Evolutionary conservation across 2,888 invertebrate species (phyloP).

Genomic region (Sarcophaga subvicina): DNA sequence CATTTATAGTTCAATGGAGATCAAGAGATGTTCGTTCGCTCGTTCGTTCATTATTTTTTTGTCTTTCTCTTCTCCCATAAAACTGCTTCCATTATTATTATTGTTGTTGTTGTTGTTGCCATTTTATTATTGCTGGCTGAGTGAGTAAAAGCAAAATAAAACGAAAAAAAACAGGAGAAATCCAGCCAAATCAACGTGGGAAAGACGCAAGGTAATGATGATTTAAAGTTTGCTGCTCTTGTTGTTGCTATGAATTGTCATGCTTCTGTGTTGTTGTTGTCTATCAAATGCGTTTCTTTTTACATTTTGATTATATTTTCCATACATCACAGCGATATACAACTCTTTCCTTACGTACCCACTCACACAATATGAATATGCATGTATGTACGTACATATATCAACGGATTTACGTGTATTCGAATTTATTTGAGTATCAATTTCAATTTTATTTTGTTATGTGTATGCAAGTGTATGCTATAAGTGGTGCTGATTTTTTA

Average conservation of each 20-base stretch:
- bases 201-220: neutral
- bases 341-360: neutral
- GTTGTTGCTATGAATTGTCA: slow-evolving; percentile 3
- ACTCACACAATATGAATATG: neutral
- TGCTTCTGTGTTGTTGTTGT: slow-evolving; percentile 4
- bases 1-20: slow-evolving; percentile 77
- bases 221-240: slow-evolving; percentile 13
- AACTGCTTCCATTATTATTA: neutral
- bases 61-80: neutral
- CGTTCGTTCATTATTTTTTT: slow-evolving; percentile 46
- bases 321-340: slow-evolving; percentile 11
- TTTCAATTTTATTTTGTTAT: slow-evolving; percentile 43
- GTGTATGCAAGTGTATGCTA: neutral
- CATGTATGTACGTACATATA: neutral
- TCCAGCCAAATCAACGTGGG: neutral
- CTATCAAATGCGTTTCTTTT: slow-evolving; percentile 39
- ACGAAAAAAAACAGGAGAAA: no score
- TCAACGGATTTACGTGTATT: slow-evolving; percentile 3
- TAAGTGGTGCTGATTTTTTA: slow-evolving; percentile 38
- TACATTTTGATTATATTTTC: slow-evolving; percentile 23
- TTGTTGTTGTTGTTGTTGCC: neutral
- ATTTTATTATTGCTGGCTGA: slow-evolving; percentile 2
- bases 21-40: slow-evolving; percentile 69
- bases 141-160: neutral
- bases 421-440: slow-evolving; percentile 54